phyloP scores from a whole-genome alignment of 2,113 vertebrate genomes.

The Capricornis sumatraensis region DNA sequence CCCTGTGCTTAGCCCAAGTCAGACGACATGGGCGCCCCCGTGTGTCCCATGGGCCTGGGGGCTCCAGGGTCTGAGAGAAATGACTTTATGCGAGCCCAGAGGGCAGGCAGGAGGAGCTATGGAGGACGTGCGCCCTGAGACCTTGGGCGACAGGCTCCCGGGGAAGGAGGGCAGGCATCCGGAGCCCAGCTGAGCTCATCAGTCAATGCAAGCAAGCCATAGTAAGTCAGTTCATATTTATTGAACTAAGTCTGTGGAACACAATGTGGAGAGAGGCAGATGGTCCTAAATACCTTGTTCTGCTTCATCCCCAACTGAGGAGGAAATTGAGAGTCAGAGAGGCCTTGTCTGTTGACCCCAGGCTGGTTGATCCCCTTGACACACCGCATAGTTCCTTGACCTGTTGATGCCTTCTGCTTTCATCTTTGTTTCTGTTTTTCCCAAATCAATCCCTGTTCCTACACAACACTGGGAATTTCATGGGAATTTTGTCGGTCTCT shows the following conservation, averaged over 20 bases:
- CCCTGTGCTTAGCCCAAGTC: too few species aligned
- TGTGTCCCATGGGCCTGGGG: too few species aligned
- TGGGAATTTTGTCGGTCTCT: background rate
- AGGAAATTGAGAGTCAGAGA: background rate
- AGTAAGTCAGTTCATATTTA: background rate
- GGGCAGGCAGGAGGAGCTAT: too few species aligned
- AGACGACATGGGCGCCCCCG: too few species aligned
- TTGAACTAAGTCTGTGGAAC: background rate
- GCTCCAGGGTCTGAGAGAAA: too few species aligned
- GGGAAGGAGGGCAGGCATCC: background rate
- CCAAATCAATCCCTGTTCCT: background rate
- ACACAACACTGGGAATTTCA: background rate
- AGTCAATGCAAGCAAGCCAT: background rate
- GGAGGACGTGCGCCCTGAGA: background rate
- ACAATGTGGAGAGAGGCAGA: background rate
- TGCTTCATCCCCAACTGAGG: fast-evolving
- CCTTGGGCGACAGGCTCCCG: background rate
- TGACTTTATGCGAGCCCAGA: fast-evolving
- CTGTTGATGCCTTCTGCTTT: too few species aligned
- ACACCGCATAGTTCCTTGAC: background rate
- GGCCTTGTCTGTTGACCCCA: background rate
- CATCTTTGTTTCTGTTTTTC: background rate
- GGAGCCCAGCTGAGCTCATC: background rate
- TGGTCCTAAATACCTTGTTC: too few species aligned
- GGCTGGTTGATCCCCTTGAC: too few species aligned